Conservation (phyloP, 92 coral and sea anemone genomes). For the Palythoa grandis region DNA sequence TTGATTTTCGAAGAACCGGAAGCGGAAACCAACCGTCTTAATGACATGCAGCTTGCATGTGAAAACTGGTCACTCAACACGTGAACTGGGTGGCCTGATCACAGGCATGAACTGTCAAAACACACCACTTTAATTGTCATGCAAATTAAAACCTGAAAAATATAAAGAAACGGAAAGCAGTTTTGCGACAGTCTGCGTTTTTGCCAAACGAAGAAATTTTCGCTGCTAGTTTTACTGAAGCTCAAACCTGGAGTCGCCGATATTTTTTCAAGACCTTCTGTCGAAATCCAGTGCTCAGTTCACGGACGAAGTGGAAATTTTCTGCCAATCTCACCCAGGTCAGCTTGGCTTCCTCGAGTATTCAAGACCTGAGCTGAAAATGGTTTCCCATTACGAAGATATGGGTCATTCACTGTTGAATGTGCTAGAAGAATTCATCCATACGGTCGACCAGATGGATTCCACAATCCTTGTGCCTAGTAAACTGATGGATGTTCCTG, state of each 20-base stretch:
- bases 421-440: constrained; percentile 78
- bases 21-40: constrained; percentile 14
- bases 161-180: background rate
- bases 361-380: constrained; percentile 26
- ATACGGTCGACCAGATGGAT: constrained; percentile 88
- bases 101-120: constrained; percentile 30
- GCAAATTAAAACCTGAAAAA: background rate
- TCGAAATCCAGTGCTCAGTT: background rate
- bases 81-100: constrained; percentile 33
- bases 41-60: constrained; percentile 28
- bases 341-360: background rate
- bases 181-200: background rate
- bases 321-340: background rate
- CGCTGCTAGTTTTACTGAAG: background rate
- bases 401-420: constrained; percentile 20
- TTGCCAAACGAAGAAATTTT: background rate
- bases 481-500: constrained; percentile 84
- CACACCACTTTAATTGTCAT: constrained; percentile 21
- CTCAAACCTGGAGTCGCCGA: background rate
- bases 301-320: constrained; percentile 8
- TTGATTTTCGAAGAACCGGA: background rate
- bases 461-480: constrained; percentile 88
- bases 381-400: constrained; percentile 43
- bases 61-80: constrained; percentile 14
- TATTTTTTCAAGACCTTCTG: constrained; percentile 12